Evolutionary conservation across 2,113 vertebrate genomes (phyloP).

Genomic region (Apodemus speciosus): DNA sequence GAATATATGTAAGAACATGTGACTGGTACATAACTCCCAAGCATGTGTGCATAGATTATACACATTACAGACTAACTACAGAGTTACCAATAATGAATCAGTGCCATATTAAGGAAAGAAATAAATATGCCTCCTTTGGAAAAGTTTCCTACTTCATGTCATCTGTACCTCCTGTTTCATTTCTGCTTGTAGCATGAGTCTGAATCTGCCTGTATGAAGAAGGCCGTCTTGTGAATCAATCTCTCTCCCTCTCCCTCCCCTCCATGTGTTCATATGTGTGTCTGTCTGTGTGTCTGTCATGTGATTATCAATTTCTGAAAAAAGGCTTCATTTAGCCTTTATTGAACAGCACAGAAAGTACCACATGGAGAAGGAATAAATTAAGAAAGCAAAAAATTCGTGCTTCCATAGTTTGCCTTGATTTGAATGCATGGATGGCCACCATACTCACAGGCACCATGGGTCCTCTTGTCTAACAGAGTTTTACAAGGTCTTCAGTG

Average conservation of each 20-base stretch:
- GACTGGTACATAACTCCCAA: neutral
- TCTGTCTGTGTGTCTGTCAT: neutral
- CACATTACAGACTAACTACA: neutral
- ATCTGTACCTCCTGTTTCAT: neutral
- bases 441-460: too few relatives aligned
- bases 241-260: too few relatives aligned
- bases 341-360: neutral
- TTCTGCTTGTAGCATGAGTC: neutral
- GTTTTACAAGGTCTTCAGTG: neutral
- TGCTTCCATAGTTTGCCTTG: too few relatives aligned
- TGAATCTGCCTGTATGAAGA: neutral
- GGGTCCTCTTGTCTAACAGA: neutral
- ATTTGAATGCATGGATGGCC: too few relatives aligned
- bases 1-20: neutral
- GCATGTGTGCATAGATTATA: neutral
- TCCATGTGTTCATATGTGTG: neutral
- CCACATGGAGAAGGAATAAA: neutral
- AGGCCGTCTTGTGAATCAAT: neutral
- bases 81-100: neutral
- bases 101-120: neutral
- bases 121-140: neutral
- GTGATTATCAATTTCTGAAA: neutral
- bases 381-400: too few relatives aligned
- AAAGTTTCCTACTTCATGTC: neutral
- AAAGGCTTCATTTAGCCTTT: neutral